Evolutionary conservation across 2,797 vertebrate species (phyloP), one percentile per base, ranked within the genome.

Genomic region (Smutsia temminckii): DNA sequence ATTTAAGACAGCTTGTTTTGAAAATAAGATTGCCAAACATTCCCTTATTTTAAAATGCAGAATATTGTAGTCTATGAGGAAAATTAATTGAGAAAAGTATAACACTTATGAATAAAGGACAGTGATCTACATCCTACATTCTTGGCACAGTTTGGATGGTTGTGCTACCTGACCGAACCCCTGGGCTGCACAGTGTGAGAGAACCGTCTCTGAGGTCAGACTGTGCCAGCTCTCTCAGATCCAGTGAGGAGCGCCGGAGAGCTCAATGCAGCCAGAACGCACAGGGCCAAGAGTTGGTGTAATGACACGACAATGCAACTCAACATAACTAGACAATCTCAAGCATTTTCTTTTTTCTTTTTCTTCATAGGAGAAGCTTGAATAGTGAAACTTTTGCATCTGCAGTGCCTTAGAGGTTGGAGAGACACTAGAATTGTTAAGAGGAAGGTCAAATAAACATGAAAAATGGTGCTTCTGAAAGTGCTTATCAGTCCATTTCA

Each of bases 81-180:
- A 74, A 75, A 90, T 16, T 20, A 79, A 57, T 4, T 46, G 20
- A 69, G 11, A n/a, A 68, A 32, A 75, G n/a, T 17, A 29, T 1
- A 51, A 16, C 14, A 9, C 7, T 66, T 75, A 37, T 0, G 25
- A 51, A 46, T 75, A 16, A 78, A 78, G 51, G 63, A 40, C 2
- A 8, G 2, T 5, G 21, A 14, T 75, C 8, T 14, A 16, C 34
- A 25, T 27, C 8, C 23, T 49, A 0, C 0, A 6, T 72, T 32
- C 34, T 37, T 11, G 79, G 57, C 23, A 16, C 37, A 32, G 57
- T n/a, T 27, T 12, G 46, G 14, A 21, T 27, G 75, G 20, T 14
- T 9, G 27, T 21, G 11, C 5, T 5, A 8, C 40, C 6, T 61
- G 77, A 29, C 29, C 8, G 71, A 63, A 6, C 12, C 29, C 4